Conservation (phyloP, 2,888 invertebrate genomes). For the Eupeodes latifasciatus region DNA sequence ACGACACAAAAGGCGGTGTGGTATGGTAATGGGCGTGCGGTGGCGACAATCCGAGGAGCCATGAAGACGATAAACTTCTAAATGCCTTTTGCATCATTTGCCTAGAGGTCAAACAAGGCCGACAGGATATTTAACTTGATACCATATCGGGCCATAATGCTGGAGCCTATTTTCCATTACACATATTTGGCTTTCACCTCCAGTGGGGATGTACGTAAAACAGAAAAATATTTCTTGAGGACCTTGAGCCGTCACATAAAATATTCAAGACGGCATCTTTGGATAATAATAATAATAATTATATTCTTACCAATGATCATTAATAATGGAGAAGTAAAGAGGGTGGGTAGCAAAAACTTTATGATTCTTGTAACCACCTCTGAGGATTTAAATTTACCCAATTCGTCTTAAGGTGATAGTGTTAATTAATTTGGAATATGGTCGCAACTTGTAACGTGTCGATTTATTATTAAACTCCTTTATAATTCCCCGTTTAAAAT, state of each 20-base stretch:
- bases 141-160: background rate
- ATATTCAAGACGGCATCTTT: slow-evolving; percentile 36
- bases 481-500: background rate
- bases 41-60: background rate
- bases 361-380: slow-evolving; percentile 19
- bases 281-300: slow-evolving; percentile 52
- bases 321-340: background rate
- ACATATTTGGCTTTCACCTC: background rate
- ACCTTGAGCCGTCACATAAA: slow-evolving; percentile 17
- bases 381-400: slow-evolving; percentile 38
- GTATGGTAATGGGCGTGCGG: background rate
- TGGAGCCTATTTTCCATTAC: slow-evolving; percentile 24
- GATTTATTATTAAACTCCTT: slow-evolving; percentile 35
- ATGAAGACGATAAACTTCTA: slow-evolving; percentile 48
- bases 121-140: slow-evolving; percentile 12
- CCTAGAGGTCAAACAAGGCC: slow-evolving; percentile 53
- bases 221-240: background rate
- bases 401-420: slow-evolving; percentile 21
- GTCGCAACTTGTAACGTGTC: slow-evolving; percentile 5
- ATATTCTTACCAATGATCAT: slow-evolving; percentile 41
- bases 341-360: background rate
- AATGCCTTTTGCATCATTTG: slow-evolving; percentile 41
- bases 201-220: background rate
- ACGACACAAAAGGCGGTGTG: background rate
- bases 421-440: slow-evolving; percentile 54